Evolutionary conservation across 2,797 vertebrate species (phyloP).

Genomic region (Liasis olivaceus): DNA sequence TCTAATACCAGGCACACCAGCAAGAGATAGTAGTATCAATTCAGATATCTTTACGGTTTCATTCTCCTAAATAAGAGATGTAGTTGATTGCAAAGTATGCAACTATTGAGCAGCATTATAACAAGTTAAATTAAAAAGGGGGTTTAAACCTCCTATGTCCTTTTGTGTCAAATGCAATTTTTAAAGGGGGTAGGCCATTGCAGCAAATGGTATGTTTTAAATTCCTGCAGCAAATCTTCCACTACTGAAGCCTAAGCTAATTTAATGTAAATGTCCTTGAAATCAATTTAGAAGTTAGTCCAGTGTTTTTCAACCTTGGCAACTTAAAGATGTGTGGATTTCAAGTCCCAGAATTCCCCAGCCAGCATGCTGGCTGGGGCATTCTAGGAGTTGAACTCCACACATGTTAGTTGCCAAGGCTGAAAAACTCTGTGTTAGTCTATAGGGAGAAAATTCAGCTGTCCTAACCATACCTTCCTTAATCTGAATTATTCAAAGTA

Average conservation of each 20-base stretch:
- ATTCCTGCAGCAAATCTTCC: background rate
- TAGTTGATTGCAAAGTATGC: background rate
- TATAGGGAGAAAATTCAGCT: background rate
- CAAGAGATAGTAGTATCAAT: background rate
- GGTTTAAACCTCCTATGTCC: background rate
- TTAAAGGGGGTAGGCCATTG: background rate
- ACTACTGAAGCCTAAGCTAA: slow-evolving; percentile 10
- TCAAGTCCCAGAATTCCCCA: background rate
- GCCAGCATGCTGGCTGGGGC: background rate
- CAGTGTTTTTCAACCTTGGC: background rate
- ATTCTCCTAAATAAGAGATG: background rate
- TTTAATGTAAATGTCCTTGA: slow-evolving; percentile 17
- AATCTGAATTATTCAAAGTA: background rate
- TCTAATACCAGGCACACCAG: background rate
- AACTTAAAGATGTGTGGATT: background rate
- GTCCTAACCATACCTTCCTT: background rate
- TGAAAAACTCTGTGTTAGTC: background rate
- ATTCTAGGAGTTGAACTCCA: background rate
- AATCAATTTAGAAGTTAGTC: slow-evolving; percentile 16
- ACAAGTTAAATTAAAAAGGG: background rate
- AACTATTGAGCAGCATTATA: background rate
- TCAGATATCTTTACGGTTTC: slow-evolving; percentile 1
- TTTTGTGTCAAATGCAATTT: background rate
- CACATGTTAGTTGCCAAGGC: background rate
- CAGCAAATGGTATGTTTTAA: background rate